phyloP scores from a whole-genome alignment of 2,113 vertebrate species.

The Rattus rattus region DNA sequence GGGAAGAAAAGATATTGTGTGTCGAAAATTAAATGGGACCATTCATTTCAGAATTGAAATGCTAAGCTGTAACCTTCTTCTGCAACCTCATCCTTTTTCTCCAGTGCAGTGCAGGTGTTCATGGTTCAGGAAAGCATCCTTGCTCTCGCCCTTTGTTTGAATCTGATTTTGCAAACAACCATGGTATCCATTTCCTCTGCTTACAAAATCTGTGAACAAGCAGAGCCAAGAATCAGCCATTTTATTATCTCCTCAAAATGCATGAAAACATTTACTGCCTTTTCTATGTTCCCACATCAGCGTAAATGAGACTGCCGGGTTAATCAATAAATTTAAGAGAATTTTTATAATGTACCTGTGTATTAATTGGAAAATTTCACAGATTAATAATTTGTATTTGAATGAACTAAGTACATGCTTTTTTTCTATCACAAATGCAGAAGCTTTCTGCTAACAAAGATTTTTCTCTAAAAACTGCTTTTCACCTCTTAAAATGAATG shows the following conservation, averaged over 20 bases:
- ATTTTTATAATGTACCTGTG: not conserved
- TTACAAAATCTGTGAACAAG: slow-evolving; percentile 70
- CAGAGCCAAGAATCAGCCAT: slow-evolving; percentile 75
- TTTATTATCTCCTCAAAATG: slow-evolving; percentile 79
- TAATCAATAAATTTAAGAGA: slow-evolving; percentile 59
- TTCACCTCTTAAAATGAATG: slow-evolving; percentile 84
- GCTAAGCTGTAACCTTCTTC: slow-evolving; percentile 79
- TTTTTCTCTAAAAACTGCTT: slow-evolving; percentile 84
- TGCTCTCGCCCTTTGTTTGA: slow-evolving; percentile 82
- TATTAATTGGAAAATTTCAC: slow-evolving; percentile 60
- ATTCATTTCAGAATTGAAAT: slow-evolving; percentile 85
- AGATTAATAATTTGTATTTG: slow-evolving; percentile 75
- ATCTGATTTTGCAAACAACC: slow-evolving; percentile 81
- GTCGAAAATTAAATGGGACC: slow-evolving; percentile 77
- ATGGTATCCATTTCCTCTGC: slow-evolving; percentile 67
- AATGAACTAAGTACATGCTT: slow-evolving; percentile 79
- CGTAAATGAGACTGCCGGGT: slow-evolving; percentile 68
- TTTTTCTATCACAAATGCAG: slow-evolving; percentile 78
- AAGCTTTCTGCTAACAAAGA: slow-evolving; percentile 87
- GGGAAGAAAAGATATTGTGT: slow-evolving; percentile 73
- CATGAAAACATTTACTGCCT: slow-evolving; percentile 79
- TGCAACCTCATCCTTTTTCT: slow-evolving; percentile 76
- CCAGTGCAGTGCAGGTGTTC: slow-evolving; percentile 69
- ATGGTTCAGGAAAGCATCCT: slow-evolving; percentile 74
- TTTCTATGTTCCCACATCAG: slow-evolving; percentile 50